Evolutionary conservation across 92 coral and sea anemone species (phyloP), one percentile per base, ranked within the genome.

Genomic region (Hydrozoanthus gracilis): DNA sequence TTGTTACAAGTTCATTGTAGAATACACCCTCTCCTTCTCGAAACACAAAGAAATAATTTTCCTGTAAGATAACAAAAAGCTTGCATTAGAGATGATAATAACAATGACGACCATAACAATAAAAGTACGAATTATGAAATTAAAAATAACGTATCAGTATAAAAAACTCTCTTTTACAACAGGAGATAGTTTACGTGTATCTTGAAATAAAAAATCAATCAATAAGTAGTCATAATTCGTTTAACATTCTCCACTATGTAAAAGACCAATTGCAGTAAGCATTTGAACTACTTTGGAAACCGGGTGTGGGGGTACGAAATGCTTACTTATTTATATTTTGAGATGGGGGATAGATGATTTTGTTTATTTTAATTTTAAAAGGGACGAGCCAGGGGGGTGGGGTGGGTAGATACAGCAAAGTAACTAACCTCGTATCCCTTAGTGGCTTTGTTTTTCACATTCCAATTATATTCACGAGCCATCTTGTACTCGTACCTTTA

Each of bases 381-480:
- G 39, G 39, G 39, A 16, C 5, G 71, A 44, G 44, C 14, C 20
- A 3, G 69, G 68, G 27, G 4, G 68, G 0, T 18, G 69, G 69
- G 70, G 3, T 44, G 49, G 75, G 49, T 14, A 47, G 69, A 27
- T 11, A 58, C 27, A 3, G 20, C 4, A 11, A 35, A 17, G n/a
- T 15, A 20, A 50, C 89, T 16, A 49, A 93, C 99, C 95, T 97
- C 99, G 44, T 97, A 97, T 54, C 99, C 99, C 86, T 97, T 95
- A 58, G 98, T 95, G 68, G 99, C 95, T 77, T 97, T 97, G 90
- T 97, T 97, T 88, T 95, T 95, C 20, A 97, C 99, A 82, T 95
- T 97, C 99, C 99, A 97, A 88, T 97, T 97, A 83, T 97, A 97
- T 78, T 97, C 99, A 13, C 99, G 92, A 35, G 99, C 99, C 99